phyloP scores from a whole-genome alignment of 2,113 vertebrate species.

The Nicator chloris region DNA sequence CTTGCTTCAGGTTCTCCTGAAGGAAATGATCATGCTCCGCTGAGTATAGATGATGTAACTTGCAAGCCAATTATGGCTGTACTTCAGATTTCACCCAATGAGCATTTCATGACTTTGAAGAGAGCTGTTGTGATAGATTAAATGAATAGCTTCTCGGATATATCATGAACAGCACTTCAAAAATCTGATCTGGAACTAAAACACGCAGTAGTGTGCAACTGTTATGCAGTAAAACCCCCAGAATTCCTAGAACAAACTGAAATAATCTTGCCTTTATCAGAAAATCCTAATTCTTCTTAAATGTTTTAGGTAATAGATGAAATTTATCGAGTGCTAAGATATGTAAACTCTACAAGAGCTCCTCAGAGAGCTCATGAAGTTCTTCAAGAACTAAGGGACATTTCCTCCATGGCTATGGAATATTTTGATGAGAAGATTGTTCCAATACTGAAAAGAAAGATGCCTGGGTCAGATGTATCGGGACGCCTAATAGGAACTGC shows the following conservation, averaged over 20 bases:
- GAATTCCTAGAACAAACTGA: conserved; percentile 4
- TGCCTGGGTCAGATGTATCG: conserved; percentile 94
- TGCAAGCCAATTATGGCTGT: background rate
- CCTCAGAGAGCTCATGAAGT: conserved; percentile 98
- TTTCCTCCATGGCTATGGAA: conserved; percentile 99
- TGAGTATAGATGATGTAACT: background rate
- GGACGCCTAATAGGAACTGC: conserved; percentile 94
- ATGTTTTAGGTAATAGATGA: conserved; percentile 94
- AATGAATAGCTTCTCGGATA: background rate
- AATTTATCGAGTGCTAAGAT: conserved; percentile 96
- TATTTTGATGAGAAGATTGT: conserved; percentile 99
- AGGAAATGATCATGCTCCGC: background rate
- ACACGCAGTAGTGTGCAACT: background rate
- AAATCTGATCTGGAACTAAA: background rate
- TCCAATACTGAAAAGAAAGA: conserved; percentile 95
- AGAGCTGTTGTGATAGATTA: background rate
- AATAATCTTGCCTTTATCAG: conserved; percentile 35
- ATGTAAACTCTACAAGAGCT: conserved; percentile 97
- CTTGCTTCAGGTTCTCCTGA: background rate
- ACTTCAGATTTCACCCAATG: background rate
- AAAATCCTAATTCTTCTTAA: conserved; percentile 48
- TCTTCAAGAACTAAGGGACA: conserved; percentile 94
- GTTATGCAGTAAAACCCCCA: background rate
- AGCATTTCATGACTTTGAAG: background rate
- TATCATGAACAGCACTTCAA: background rate